Conservation (phyloP, 1,140 invertebrate genomes). For the Choristoneura fumiferana region DNA sequence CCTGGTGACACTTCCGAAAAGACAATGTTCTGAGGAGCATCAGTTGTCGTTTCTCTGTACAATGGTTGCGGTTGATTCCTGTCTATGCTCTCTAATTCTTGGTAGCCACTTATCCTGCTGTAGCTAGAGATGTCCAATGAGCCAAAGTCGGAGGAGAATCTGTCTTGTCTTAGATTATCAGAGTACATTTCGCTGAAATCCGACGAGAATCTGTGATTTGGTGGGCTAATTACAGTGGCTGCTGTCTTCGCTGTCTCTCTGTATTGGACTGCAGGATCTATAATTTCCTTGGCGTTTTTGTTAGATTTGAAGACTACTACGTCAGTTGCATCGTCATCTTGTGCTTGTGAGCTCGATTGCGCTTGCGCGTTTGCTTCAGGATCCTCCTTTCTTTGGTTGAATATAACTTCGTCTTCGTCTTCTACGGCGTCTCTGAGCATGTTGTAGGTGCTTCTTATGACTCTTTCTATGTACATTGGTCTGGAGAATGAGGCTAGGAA, state of each 20-base stretch:
- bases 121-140: constrained; percentile 46
- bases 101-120: constrained; percentile 49
- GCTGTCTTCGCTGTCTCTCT: constrained; percentile 40
- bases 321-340: constrained; percentile 64
- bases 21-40: constrained; percentile 47
- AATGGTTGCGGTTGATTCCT: constrained; percentile 60
- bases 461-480: constrained; percentile 68
- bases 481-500: constrained; percentile 62
- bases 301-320: constrained; percentile 68
- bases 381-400: constrained; percentile 42
- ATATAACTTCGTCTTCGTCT: constrained; percentile 76
- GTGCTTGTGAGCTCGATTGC: constrained; percentile 26
- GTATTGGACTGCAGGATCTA: constrained; percentile 53
- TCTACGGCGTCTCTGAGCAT: constrained; percentile 65
- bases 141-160: constrained; percentile 50
- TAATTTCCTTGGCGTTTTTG: constrained; percentile 59
- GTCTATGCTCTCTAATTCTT: constrained; percentile 63
- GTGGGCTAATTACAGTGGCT: constrained; percentile 4
- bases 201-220: constrained; percentile 50
- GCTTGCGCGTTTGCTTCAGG: constrained; percentile 15
- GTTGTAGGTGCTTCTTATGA: constrained; percentile 68
- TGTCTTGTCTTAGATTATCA: not conserved
- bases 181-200: constrained; percentile 41
- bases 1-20: constrained; percentile 58
- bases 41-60: constrained; percentile 71